Base-by-base conservation (phyloP, 1,140 invertebrate species). In the Orchesella cincta region DNA sequence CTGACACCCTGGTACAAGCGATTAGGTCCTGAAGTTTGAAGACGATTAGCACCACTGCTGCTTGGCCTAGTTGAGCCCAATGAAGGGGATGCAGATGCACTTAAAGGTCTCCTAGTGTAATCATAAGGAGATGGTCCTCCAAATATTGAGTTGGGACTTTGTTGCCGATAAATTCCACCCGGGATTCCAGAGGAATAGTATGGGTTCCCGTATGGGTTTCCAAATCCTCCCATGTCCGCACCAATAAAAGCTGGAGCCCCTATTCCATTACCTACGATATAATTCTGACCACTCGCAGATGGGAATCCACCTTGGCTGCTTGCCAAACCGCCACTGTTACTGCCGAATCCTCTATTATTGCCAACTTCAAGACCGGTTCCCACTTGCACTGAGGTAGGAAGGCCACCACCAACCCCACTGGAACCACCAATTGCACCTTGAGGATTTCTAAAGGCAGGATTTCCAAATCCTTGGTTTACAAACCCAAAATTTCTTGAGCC, bases 381-480 rank as follows among this genome's bases (percentile, higher is more conserved):
- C 8, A 67, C 31, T 31, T 67, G 62, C 2, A 67, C 62, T 29
- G 62, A 67, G n/a, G 26, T 33, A 12, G 62, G 62, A 67, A 67
- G 8, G 14, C 26, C 12, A 33, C 31, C 33, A 33, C 1, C 8
- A 33, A 26, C 23, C 12, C 23, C 23, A n/a, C 8, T n/a, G 23
- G 14, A n/a, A 57, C 14, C 5, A 26, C 12, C 52, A 57, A 29
- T 67, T 67, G 26, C 62, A 8, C 8, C 62, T 33, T 67, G 62
- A 14, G 62, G 62, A 33, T 33, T 67, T 31, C 62, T 67, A n/a
- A 67, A 67, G 2, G 62, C 62, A 12, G 62, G 62, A n/a, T 67
- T 67, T 31, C 62, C 62, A n/a, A 67, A 67, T 67, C 62, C 62
- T 67, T 67, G 62, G n/a, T 67, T 67, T 12, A 67, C 31, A 33